These are phyloP conservation scores for Poeciliopsis presidionis DNA, from an alignment of 2,797 vertebrate genomes.

Conservation along the genomic window DNA sequence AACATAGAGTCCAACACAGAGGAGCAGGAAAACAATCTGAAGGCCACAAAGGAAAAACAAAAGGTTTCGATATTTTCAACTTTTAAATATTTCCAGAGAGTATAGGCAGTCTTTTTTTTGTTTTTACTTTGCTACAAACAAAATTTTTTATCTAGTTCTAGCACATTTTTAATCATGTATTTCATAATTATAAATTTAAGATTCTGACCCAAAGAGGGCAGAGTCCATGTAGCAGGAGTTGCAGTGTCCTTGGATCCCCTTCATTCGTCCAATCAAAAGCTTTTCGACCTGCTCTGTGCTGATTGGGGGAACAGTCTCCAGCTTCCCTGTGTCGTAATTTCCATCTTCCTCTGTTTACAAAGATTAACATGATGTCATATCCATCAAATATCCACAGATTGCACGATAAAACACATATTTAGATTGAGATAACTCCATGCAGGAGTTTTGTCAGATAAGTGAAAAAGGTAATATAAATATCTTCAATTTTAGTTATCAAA, in stretches of 20 bases:
- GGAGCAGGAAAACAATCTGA: conserved; percentile 90
- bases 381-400: neutral
- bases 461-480: neutral
- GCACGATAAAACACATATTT: neutral
- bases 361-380: conserved; percentile 3
- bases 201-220: conserved; percentile 87
- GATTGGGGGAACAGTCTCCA: conserved; percentile 79
- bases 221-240: conserved; percentile 96
- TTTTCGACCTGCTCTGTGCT: conserved; percentile 69
- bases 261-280: conserved; percentile 84
- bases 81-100: neutral
- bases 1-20: conserved; percentile 89
- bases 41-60: conserved; percentile 1
- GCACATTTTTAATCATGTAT: neutral
- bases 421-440: neutral
- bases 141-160: neutral
- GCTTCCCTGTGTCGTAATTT: neutral
- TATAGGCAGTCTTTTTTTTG: neutral
- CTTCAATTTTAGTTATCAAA: neutral
- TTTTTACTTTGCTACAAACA: neutral
- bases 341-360: conserved; percentile 51
- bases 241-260: conserved; percentile 90
- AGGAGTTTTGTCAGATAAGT: neutral
- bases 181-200: neutral
- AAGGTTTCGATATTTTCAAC: neutral